Base-by-base conservation (phyloP, 2,888 invertebrate genomes). In the Dendrolimus pini region DNA sequence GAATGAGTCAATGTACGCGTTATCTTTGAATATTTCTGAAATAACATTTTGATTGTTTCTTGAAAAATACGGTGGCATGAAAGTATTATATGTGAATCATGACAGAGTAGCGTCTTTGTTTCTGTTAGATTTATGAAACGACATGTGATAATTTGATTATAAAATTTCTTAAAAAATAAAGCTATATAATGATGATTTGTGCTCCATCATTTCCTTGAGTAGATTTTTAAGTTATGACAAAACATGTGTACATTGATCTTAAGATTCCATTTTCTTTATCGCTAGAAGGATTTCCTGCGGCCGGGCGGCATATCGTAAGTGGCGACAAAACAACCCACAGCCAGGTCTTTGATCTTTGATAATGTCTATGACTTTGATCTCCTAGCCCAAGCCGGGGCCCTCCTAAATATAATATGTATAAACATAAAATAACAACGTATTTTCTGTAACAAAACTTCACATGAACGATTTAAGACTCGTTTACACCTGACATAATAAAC, bases 21-120 rank as follows among this genome's bases (percentile, higher is more conserved):
- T 30, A 55, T 41, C 30, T 13, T 30, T 47, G 10, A 55, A 54
- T 41, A 3, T 55, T 41, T 10, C 7, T 55, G 10, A 10, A 54
- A 13, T 13, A 54, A 13, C 1, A 54, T 9, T 54, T 30, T 54
- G 10, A 18, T 12, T 30, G 54, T 30, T 30, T 54, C 30, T 1
- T 12, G n/a, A n/a, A 47, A 47, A 47, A 47, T 12, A 47, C 12
- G 47, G 47, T 47, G 12, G 47, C 9, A 47, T 47, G 9, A 47
- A 47, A 47, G 7, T 58, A 9, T 58, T 54, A 13, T 7, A 54
- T 60, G 55, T 55, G 56, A 58, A 55, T 58, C 59, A 57, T 58
- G 57, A 55, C 52, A 9, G 12, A 2, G 47, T 47, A 10, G 47
- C 47, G 9, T 47, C 12, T 9, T 47, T 47, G 9, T 47, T 47